Conservation (phyloP, 2,797 vertebrate genomes). For the Poecilia gillii region DNA sequence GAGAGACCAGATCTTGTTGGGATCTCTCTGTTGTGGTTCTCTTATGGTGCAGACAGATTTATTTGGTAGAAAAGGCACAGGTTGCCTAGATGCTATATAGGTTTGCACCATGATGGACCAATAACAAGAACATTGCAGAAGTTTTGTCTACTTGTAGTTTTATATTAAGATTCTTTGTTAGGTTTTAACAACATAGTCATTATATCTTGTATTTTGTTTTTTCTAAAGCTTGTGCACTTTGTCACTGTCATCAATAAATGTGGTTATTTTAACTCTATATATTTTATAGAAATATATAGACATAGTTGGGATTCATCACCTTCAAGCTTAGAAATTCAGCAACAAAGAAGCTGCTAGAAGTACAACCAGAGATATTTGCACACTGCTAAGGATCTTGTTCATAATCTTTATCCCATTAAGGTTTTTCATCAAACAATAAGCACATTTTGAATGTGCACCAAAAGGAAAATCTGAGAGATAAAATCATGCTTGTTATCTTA, state of each 20-base stretch:
- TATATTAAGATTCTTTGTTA: conserved; percentile 68
- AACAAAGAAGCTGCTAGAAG: neutral
- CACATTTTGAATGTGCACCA: neutral
- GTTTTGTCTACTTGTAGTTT: conserved; percentile 79
- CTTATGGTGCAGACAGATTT: conserved; percentile 79
- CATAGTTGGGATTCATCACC: neutral
- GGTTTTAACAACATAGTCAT: conserved; percentile 69
- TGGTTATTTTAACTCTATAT: conserved; percentile 50
- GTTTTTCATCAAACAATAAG: neutral
- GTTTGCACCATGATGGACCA: conserved; percentile 85
- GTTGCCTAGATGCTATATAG: conserved; percentile 86
- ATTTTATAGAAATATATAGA: neutral
- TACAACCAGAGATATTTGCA: too few species aligned
- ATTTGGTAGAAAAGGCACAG: conserved; percentile 81
- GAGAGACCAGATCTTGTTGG: conserved; percentile 70
- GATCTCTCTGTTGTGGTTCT: conserved; percentile 67
- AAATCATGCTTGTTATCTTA: neutral
- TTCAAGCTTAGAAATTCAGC: neutral
- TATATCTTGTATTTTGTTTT: conserved; percentile 67
- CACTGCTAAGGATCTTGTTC: neutral
- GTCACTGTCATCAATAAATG: conserved; percentile 82
- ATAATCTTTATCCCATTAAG: neutral
- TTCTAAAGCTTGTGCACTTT: conserved; percentile 83
- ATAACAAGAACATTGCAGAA: conserved; percentile 81
- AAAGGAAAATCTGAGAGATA: neutral